Conservation (phyloP, 1,140 invertebrate genomes). For the Melanaphis sacchari region DNA sequence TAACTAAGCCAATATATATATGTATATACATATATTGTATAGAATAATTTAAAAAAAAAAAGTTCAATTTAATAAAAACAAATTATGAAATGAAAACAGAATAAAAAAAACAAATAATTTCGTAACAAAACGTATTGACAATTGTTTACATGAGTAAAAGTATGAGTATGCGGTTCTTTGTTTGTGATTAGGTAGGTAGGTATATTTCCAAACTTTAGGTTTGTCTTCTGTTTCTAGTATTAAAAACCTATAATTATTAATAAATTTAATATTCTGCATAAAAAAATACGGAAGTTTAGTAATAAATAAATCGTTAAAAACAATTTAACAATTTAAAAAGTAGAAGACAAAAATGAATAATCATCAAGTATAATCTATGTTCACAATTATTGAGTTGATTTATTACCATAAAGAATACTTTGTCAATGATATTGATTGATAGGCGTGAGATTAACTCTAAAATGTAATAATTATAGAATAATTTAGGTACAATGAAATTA, state of each 20-base stretch:
- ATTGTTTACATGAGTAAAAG: not conserved
- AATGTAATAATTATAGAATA: not conserved
- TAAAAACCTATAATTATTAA: not conserved
- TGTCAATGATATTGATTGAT: not conserved
- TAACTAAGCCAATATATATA: not conserved
- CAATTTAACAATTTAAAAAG: slow-evolving; percentile 8
- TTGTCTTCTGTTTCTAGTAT: not conserved
- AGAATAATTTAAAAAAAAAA: not conserved
- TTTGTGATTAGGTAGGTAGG: not conserved
- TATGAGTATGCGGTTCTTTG: not conserved
- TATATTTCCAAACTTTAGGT: not conserved
- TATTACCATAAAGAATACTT: not conserved
- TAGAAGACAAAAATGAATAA: not conserved
- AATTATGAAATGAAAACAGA: not conserved
- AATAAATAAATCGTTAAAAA: slow-evolving; percentile 10
- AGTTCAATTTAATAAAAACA: not conserved
- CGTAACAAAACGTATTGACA: not conserved
- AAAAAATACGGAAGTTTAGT: not conserved
- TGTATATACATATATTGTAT: not conserved
- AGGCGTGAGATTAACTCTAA: not conserved
- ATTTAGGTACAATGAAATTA: not conserved
- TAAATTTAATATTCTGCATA: not conserved
- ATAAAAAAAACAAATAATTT: not conserved
- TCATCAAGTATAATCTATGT: not conserved
- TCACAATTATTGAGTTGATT: not conserved